A percentile compares a stretch with the other conserved stretches of the same genome.
phyloP scores from a whole-genome alignment of 2,113 vertebrate species.

The Corvus moneduloides region DNA sequence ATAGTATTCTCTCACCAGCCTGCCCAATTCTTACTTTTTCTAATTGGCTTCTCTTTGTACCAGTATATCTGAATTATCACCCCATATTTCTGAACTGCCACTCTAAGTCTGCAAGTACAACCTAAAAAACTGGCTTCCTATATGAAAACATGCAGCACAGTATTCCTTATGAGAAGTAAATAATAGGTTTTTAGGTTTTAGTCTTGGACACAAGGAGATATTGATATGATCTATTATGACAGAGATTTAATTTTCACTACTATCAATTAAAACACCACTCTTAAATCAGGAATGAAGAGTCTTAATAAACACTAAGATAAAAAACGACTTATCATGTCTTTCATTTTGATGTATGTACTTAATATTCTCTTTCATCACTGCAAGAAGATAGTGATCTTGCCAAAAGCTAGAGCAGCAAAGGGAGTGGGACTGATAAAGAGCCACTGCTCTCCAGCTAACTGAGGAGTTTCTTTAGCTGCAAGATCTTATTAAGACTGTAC shows the following conservation, averaged over 20 bases:
- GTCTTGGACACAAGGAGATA: constrained; percentile 4
- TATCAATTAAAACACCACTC: constrained; percentile 41
- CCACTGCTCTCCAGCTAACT: not conserved
- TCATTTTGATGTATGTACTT: constrained; percentile 59
- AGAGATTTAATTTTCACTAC: constrained; percentile 46
- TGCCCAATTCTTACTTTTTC: not conserved
- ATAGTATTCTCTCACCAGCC: not conserved
- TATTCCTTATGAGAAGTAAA: not conserved
- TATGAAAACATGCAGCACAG: not conserved
- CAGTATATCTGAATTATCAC: not conserved
- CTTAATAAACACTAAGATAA: constrained; percentile 48
- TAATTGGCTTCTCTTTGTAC: not conserved
- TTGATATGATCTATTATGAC: constrained; percentile 1
- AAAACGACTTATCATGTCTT: not conserved
- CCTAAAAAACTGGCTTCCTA: not conserved
- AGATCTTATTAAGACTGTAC: not conserved
- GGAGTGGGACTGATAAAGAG: not conserved
- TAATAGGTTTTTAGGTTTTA: not conserved
- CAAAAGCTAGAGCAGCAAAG: constrained; percentile 18
- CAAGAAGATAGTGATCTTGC: constrained; percentile 48
- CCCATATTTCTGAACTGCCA: not conserved
- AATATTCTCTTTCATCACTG: constrained; percentile 60
- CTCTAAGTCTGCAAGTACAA: not conserved
- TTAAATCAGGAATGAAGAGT: constrained; percentile 32
- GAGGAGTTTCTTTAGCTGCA: not conserved